Percentiles rank a stretch among this genome's conserved stretches.
These are phyloP conservation scores for Drosophila yakuba DNA, from an alignment of 1,140 invertebrate genomes.

Conservation along the genomic window DNA sequence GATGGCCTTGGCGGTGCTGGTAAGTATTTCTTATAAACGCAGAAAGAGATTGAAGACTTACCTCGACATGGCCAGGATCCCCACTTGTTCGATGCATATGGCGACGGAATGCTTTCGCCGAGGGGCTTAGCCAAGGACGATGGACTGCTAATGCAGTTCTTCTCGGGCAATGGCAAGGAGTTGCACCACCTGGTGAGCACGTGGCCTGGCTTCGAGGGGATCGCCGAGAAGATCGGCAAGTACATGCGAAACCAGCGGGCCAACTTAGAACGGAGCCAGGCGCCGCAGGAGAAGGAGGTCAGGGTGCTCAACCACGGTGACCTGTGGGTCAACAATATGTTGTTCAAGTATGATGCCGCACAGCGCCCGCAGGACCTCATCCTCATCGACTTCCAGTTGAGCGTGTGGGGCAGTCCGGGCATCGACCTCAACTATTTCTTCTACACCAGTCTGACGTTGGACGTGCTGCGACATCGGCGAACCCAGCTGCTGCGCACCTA, in stretches of 20 bases:
- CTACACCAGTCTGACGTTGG: constrained; percentile 70
- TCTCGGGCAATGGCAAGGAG: constrained; percentile 70
- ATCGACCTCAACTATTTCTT: constrained; percentile 83
- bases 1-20: constrained; percentile 62
- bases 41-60: too few species aligned
- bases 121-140: constrained; percentile 38
- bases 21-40: constrained; percentile 12
- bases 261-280: constrained; percentile 57
- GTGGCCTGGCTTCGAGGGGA: constrained; percentile 81
- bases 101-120: constrained; percentile 65
- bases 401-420: constrained; percentile 72
- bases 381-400: constrained; percentile 77
- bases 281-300: constrained; percentile 41
- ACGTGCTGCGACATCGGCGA: constrained; percentile 73
- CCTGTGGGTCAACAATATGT: constrained; percentile 88
- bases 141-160: constrained; percentile 55
- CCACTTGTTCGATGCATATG: constrained; percentile 51
- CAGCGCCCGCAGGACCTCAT: constrained; percentile 46
- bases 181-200: constrained; percentile 74
- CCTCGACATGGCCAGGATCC: constrained; percentile 32
- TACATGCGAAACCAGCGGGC: constrained; percentile 54
- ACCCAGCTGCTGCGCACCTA: constrained; percentile 81
- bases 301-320: constrained; percentile 89
- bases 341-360: constrained; percentile 86
- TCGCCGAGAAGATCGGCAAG: constrained; percentile 76